These are phyloP conservation scores for Hydropotes inermis DNA, from an alignment of 2,113 vertebrate species.

Conservation along the genomic window DNA sequence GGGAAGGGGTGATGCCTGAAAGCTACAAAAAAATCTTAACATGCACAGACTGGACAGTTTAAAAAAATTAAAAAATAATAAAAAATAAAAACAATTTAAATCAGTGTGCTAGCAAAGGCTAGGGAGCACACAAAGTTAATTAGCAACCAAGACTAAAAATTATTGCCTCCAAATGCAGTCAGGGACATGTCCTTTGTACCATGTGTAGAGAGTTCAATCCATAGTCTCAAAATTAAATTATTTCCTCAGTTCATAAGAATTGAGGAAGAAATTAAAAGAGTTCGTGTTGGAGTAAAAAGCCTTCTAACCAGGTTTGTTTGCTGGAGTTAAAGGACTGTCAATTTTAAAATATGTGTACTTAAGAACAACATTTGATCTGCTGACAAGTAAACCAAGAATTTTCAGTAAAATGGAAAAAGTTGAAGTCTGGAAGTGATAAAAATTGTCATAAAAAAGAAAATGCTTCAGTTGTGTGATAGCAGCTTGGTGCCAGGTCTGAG, in stretches of 20 bases:
- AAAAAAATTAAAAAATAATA: neutral
- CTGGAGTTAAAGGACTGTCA: constrained; percentile 60
- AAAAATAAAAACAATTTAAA: neutral
- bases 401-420: constrained; percentile 67
- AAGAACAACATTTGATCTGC: constrained; percentile 56
- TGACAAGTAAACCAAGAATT: constrained; percentile 66
- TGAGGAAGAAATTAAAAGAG: constrained; percentile 40
- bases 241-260: neutral
- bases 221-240: neutral
- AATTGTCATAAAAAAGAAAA: constrained; percentile 72
- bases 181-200: neutral
- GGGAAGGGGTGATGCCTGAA: neutral
- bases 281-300: constrained; percentile 44
- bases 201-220: neutral
- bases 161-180: neutral
- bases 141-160: neutral
- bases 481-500: constrained; percentile 56
- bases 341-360: constrained; percentile 68
- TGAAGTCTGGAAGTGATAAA: constrained; percentile 73
- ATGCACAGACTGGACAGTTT: neutral
- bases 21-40: neutral
- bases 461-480: constrained; percentile 63
- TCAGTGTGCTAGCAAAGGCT: neutral
- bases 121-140: constrained; percentile 25
- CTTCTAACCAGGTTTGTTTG: constrained; percentile 59